Evolutionary conservation across 2,113 vertebrate genomes (phyloP).

Genomic region (Ochotona princeps): DNA sequence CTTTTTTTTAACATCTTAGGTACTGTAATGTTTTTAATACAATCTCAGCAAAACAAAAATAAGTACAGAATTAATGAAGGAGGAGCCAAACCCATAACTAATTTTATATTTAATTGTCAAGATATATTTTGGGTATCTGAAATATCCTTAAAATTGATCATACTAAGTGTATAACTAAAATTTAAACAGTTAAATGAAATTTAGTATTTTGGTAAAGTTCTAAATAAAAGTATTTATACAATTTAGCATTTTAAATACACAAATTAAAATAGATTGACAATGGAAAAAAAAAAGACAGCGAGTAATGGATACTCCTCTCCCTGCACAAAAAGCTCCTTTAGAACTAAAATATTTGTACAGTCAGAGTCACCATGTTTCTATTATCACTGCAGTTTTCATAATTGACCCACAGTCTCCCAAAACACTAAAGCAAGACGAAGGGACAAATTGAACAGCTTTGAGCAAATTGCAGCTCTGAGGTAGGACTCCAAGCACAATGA

Average conservation of each 20-base stretch:
- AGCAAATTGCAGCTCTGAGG: background rate
- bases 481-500: background rate
- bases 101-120: background rate
- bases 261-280: background rate
- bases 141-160: background rate
- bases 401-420: background rate
- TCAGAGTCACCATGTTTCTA: background rate
- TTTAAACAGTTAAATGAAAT: background rate
- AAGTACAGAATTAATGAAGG: background rate
- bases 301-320: background rate
- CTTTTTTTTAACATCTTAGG: background rate
- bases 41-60: background rate
- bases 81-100: background rate
- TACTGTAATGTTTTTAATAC: background rate
- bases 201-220: background rate
- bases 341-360: background rate
- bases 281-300: background rate
- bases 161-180: background rate
- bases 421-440: conserved; percentile 11
- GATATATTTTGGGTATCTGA: background rate
- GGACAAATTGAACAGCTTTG: background rate
- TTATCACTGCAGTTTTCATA: background rate
- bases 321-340: background rate
- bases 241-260: background rate
- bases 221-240: background rate